These are phyloP conservation scores for Diarsia dahlii DNA, from an alignment of 2,888 invertebrate species.

Conservation along the genomic window DNA sequence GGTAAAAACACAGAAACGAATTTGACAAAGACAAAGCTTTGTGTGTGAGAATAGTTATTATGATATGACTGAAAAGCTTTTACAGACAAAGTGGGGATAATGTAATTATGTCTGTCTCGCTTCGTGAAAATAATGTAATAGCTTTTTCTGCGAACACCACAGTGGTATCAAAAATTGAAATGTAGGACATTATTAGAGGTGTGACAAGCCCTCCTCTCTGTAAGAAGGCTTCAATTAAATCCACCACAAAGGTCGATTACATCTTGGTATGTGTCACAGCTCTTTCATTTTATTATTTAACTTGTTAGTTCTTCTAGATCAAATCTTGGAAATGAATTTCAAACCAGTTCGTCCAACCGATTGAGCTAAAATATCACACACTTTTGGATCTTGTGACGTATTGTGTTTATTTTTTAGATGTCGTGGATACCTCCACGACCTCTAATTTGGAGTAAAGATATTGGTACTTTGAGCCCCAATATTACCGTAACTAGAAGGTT, in stretches of 20 bases:
- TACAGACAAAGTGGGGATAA: constrained; percentile 22
- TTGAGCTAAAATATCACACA: too few relatives aligned
- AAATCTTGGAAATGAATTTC: too few relatives aligned
- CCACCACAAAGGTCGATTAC: not conserved
- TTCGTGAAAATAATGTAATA: constrained; percentile 5
- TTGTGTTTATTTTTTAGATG: too few relatives aligned
- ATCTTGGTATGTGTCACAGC: not conserved
- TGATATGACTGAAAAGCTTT: constrained; percentile 30
- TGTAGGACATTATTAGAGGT: not conserved
- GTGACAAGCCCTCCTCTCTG: not conserved
- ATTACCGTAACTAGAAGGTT: too few relatives aligned
- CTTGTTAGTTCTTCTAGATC: too few relatives aligned
- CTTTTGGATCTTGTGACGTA: too few relatives aligned
- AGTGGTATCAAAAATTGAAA: not conserved
- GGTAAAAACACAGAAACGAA: not conserved
- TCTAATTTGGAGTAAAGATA: too few relatives aligned
- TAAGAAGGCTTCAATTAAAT: not conserved
- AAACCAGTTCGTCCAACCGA: too few relatives aligned
- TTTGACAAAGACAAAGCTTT: constrained; percentile 27
- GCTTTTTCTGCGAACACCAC: not conserved
- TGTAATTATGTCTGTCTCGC: constrained; percentile 26
- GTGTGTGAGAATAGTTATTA: constrained; percentile 28
- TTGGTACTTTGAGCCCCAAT: too few relatives aligned
- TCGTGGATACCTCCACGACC: too few relatives aligned
- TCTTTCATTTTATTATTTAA: too few relatives aligned